Evolutionary conservation across 2,888 invertebrate genomes (phyloP).

Genomic region (Drosophila eohydei): DNA sequence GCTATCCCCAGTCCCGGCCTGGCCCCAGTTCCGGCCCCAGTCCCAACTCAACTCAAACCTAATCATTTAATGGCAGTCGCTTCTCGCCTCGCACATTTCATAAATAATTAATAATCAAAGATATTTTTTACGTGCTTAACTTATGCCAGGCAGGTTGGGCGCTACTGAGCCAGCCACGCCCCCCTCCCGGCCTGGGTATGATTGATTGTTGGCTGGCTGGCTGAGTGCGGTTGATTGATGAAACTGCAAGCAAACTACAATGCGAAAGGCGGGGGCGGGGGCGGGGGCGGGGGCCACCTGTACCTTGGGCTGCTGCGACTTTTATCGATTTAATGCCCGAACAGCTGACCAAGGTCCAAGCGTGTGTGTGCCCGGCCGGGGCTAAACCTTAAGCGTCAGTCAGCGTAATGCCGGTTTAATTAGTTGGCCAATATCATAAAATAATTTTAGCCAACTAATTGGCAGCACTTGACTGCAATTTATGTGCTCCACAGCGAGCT

Average conservation of each 20-base stretch:
- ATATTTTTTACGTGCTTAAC: conserved; percentile 60
- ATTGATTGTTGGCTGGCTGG: conserved; percentile 60
- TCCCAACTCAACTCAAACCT: conserved; percentile 23
- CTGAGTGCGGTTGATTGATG: conserved; percentile 65
- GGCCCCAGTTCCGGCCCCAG: background rate
- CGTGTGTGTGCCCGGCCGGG: background rate
- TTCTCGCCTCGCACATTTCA: conserved; percentile 46
- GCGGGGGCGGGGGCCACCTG: conserved; percentile 2
- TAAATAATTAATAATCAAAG: conserved; percentile 77
- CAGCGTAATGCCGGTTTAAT: conserved; percentile 58
- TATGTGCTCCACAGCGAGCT: conserved; percentile 44
- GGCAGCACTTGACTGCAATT: conserved; percentile 79
- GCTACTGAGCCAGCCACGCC: conserved; percentile 11
- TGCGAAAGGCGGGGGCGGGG: background rate
- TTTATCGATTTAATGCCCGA: conserved; percentile 42
- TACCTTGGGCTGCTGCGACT: conserved; percentile 7
- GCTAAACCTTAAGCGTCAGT: conserved; percentile 40
- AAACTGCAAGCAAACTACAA: conserved; percentile 42
- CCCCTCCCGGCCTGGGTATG: conserved; percentile 37
- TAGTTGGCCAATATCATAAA: conserved; percentile 75
- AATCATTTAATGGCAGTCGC: conserved; percentile 70
- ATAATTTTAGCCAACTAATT: conserved; percentile 77
- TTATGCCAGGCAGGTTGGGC: conserved; percentile 42
- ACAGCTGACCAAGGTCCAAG: conserved; percentile 15
- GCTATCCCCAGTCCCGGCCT: background rate